Evolutionary conservation across 2,797 vertebrate species (phyloP).

Genomic region (Alca torda): DNA sequence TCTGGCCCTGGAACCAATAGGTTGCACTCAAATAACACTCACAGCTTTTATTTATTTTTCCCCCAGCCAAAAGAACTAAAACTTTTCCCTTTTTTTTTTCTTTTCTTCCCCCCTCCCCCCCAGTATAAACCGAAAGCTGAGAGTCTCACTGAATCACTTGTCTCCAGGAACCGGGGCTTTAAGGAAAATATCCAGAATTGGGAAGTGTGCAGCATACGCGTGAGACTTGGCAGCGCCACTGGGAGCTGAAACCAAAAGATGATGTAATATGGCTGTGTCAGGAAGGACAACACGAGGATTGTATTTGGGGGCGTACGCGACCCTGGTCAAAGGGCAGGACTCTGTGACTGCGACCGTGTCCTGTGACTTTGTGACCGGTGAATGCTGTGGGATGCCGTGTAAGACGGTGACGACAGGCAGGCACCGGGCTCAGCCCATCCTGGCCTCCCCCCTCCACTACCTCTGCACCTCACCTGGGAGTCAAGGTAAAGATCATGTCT

Average conservation of each 20-base stretch:
- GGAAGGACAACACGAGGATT: background rate
- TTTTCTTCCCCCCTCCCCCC: too few species aligned
- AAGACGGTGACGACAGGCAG: background rate
- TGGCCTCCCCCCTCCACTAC: background rate
- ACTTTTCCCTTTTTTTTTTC: background rate
- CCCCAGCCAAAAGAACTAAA: background rate
- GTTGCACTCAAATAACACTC: slow-evolving; percentile 22
- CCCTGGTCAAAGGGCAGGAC: background rate
- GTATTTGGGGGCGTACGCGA: background rate
- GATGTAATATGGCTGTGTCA: rapidly evolving
- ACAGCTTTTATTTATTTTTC: slow-evolving; percentile 39
- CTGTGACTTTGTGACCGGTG: background rate
- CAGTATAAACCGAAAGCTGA: background rate
- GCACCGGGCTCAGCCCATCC: background rate
- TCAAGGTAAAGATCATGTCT: rapidly evolving
- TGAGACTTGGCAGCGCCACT: background rate
- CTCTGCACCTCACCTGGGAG: background rate
- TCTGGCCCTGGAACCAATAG: slow-evolving; percentile 28
- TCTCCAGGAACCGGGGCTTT: background rate
- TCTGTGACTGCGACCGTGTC: background rate
- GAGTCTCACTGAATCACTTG: slow-evolving; percentile 7
- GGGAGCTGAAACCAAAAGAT: background rate
- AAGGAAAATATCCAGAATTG: background rate
- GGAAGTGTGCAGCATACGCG: rapidly evolving
- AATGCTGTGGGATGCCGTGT: background rate